Conservation (phyloP, 2,797 vertebrate genomes). For the Adelosebastes latens region DNA sequence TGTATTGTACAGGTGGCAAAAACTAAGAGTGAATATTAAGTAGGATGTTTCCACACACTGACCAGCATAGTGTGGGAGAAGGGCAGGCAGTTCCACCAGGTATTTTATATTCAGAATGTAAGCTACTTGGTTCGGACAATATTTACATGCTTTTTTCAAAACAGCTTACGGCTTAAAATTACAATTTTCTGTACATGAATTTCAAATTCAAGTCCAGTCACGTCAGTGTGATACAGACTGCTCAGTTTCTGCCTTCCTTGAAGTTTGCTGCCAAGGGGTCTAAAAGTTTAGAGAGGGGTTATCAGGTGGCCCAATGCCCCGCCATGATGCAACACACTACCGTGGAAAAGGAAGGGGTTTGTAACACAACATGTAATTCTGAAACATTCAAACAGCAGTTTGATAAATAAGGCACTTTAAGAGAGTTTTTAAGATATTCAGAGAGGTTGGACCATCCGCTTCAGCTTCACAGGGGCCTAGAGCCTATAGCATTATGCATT, state of each 20-base stretch:
- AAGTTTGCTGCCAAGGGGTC: slow-evolving; percentile 1
- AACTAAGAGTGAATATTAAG: background rate
- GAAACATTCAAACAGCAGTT: background rate
- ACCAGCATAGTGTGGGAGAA: background rate
- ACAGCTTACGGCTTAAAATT: background rate
- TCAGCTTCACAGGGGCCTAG: background rate
- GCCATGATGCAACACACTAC: background rate
- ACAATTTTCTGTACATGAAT: background rate
- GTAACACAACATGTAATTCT: background rate
- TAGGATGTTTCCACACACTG: background rate
- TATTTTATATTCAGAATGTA: background rate
- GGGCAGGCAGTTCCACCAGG: background rate
- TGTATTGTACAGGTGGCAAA: background rate
- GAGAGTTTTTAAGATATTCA: background rate
- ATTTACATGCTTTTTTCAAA: background rate
- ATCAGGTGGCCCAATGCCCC: background rate
- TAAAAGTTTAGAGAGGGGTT: background rate
- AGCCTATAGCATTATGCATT: too few species aligned
- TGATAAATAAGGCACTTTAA: background rate
- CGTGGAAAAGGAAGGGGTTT: background rate
- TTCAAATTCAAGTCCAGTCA: background rate
- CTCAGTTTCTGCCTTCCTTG: background rate
- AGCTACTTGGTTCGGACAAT: background rate
- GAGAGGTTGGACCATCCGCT: background rate
- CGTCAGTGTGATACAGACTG: background rate